Evolutionary conservation across 2,888 invertebrate genomes (phyloP).

Genomic region (Agrotis segetum): DNA sequence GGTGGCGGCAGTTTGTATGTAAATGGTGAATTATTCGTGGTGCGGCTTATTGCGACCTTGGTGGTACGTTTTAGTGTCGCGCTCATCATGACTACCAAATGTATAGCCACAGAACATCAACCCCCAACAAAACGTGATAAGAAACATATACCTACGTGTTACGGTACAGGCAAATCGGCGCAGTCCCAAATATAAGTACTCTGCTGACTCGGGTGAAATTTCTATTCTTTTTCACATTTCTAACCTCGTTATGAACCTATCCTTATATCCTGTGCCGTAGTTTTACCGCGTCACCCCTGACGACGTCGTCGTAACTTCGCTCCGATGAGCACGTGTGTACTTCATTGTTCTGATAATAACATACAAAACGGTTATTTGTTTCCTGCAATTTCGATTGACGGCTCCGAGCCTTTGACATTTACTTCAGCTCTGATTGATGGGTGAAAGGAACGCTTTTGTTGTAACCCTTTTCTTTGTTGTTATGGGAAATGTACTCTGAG

Average conservation of each 20-base stretch:
- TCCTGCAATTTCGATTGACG: slow-evolving; percentile 28
- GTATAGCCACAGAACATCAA: slow-evolving; percentile 14
- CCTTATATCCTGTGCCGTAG: slow-evolving; percentile 10
- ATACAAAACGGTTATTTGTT: slow-evolving; percentile 38
- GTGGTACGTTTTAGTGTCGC: slow-evolving; percentile 59
- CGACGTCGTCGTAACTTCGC: slow-evolving; percentile 28
- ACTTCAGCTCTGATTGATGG: slow-evolving; percentile 28
- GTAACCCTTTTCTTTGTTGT: slow-evolving; percentile 8
- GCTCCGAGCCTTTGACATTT: slow-evolving; percentile 21
- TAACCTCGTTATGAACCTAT: background rate
- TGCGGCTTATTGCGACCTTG: slow-evolving; percentile 65
- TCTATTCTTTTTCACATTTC: background rate
- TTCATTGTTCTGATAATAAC: slow-evolving; percentile 57
- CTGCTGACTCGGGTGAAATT: background rate
- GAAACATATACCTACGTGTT: slow-evolving; percentile 6
- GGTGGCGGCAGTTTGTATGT: slow-evolving; percentile 77
- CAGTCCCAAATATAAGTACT: background rate
- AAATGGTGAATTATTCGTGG: slow-evolving; percentile 76
- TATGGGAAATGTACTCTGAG: slow-evolving; percentile 6
- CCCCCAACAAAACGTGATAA: slow-evolving; percentile 21
- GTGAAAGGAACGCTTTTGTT: slow-evolving; percentile 26
- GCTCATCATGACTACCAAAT: slow-evolving; percentile 43
- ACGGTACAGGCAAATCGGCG: background rate
- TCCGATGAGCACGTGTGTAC: slow-evolving; percentile 44
- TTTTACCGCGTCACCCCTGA: slow-evolving; percentile 3